These are phyloP conservation scores for Empis stercorea DNA, from an alignment of 2,888 invertebrate genomes.

Conservation along the genomic window DNA sequence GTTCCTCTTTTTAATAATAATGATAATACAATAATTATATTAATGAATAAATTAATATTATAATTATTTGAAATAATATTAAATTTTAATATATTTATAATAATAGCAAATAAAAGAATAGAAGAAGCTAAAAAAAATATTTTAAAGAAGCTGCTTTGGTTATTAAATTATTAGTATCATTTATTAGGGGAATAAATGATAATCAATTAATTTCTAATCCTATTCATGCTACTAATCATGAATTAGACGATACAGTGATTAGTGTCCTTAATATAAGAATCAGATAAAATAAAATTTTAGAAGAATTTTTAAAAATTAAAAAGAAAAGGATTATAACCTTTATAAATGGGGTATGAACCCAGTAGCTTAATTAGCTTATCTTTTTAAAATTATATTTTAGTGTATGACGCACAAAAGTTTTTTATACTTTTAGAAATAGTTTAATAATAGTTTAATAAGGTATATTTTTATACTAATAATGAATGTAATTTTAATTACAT, in stretches of 20 bases:
- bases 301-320: conserved; percentile 39
- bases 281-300: conserved; percentile 41
- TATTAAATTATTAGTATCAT: conserved; percentile 38
- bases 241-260: conserved; percentile 38
- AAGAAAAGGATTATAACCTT: conserved; percentile 39
- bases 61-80: conserved; percentile 22
- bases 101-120: conserved; percentile 38
- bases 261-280: conserved; percentile 38
- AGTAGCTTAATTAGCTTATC: conserved; percentile 43
- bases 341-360: conserved; percentile 39
- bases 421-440: conserved; percentile 47
- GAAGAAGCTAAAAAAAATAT: conserved; percentile 48
- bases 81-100: conserved; percentile 25
- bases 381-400: conserved; percentile 41
- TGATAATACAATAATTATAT: conserved; percentile 33
- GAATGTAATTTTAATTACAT: conserved; percentile 29
- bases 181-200: conserved; percentile 46
- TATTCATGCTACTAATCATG: conserved; percentile 43
- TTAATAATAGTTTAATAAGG: conserved; percentile 46
- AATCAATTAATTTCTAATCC: conserved; percentile 51
- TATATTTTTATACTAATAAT: conserved; percentile 12
- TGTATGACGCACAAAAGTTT: conserved; percentile 49
- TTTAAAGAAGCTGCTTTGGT: conserved; percentile 44
- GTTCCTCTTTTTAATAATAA: conserved; percentile 44
- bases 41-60: conserved; percentile 18